A percentile compares a stretch with the other conserved stretches of the same genome.
phyloP scores from a whole-genome alignment of 2,113 vertebrate species.

The human (Homo sapiens) region DNA sequence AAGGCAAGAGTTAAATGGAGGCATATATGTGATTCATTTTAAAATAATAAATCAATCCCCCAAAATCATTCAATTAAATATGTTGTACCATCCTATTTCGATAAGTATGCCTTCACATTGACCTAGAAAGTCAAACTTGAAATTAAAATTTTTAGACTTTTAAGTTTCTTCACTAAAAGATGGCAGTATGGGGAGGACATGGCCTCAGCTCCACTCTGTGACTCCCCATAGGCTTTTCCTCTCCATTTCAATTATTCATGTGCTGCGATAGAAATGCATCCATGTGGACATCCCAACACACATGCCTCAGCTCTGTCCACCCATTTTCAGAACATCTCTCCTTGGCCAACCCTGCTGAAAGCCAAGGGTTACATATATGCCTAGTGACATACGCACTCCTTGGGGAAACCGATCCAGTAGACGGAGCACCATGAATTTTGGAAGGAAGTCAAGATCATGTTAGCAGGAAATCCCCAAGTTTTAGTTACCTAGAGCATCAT shows the following conservation, averaged over 20 bases:
- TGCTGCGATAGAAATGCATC: neutral
- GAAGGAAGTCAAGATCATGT: neutral
- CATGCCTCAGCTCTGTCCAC: neutral
- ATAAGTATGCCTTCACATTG: neutral
- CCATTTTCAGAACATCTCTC: neutral
- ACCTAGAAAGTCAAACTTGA: neutral
- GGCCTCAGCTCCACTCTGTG: neutral
- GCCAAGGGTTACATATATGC: too few relatives aligned
- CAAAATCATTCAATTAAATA: neutral
- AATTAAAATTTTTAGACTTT: neutral
- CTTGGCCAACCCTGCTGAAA: neutral
- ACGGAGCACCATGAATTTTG: neutral
- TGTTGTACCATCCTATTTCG: neutral
- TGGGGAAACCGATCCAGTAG: neutral
- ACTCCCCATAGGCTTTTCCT: neutral
- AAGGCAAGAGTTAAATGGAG: neutral
- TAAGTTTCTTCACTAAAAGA: neutral
- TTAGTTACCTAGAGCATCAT: neutral
- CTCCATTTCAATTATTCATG: neutral
- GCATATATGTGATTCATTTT: neutral
- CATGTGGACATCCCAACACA: fast-evolving
- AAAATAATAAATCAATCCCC: neutral
- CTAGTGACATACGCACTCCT: neutral
- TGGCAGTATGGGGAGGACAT: neutral
- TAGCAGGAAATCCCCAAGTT: neutral